Conservation (phyloP, 2,797 vertebrate species). For the Cirrhinus mrigala region DNA sequence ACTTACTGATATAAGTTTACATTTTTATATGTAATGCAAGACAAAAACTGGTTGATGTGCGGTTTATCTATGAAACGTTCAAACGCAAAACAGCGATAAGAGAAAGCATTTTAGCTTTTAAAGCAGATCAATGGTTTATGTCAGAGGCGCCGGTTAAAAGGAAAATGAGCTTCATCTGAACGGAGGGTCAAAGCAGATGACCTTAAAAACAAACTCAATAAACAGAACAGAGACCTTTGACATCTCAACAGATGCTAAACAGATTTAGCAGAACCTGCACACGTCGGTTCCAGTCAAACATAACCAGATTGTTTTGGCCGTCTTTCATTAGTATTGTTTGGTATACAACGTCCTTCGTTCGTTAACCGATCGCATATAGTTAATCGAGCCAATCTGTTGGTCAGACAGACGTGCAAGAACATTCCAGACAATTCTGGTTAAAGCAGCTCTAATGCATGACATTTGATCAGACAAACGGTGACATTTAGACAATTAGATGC, state of each 20-base stretch:
- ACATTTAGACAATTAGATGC: constrained; percentile 48
- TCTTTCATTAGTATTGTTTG: neutral
- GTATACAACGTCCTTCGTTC: neutral
- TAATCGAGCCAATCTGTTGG: neutral
- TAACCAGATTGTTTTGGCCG: neutral
- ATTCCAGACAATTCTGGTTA: neutral
- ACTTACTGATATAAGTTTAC: no score
- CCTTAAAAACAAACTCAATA: constrained; percentile 52
- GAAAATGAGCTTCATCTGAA: neutral
- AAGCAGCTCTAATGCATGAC: constrained; percentile 32
- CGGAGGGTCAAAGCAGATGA: constrained; percentile 11
- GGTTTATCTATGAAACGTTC: neutral
- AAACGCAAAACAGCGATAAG: neutral
- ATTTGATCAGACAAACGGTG: constrained; percentile 50
- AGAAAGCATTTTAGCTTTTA: neutral
- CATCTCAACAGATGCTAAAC: constrained; percentile 42
- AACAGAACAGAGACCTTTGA: constrained; percentile 39
- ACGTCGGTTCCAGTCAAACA: neutral
- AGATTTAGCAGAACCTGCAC: neutral
- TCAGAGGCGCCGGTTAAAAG: neutral
- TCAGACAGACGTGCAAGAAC: neutral
- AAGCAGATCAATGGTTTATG: neutral
- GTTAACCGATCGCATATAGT: neutral
- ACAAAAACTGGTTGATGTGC: no score
- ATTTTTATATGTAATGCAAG: neutral